Evolutionary conservation across 2,113 vertebrate genomes (phyloP), one percentile per base, ranked within the genome.

Genomic region (Progne subis): DNA sequence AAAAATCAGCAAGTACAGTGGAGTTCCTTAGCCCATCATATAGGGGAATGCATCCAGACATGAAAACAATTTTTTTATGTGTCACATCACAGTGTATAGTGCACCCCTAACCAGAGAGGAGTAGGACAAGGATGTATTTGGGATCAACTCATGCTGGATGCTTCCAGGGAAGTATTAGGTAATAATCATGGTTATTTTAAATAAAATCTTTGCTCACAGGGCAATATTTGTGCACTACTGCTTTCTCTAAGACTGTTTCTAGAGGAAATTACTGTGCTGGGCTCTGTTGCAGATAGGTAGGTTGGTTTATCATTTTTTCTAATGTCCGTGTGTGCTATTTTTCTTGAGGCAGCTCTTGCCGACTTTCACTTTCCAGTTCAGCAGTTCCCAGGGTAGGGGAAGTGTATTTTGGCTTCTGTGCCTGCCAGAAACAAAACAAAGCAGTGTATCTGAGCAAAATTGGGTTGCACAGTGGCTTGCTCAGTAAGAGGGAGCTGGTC

Each of bases 321-420:
- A 15, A 70, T 77, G 79, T 11, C 18, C 32, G 10, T 46, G 17
- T 63, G 63, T 69, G 32, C 64, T 83, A 0, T 90, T 96, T 93
- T 55, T 67, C 82, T 93, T 63, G 47, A 94, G 88, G 79, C 70
- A 90, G 61, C 55, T 80, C 25, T 82, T 92, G 57, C 57, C 0
- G 0, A 57, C 67, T 88, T 83, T 69, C 47, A 44, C 41, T 93
- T 97, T 92, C 68, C 76, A 86, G 75, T 69, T 95, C 50, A 80
- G 82, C 60, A 81, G 64, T 92, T 95, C 82, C 71, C 70, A 82
- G 88, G 34, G 50, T 17, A 86, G 34, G 25, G 61, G n/a, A 88
- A 93, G 61, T 41, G 17, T 52, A 53, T 82, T 94, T 91, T 96
- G 94, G 46, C 67, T 85, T 85, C 49, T 82, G 28, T 82, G 37